Base-by-base conservation (phyloP, 1,140 invertebrate species). In the Microplitis mediator region DNA sequence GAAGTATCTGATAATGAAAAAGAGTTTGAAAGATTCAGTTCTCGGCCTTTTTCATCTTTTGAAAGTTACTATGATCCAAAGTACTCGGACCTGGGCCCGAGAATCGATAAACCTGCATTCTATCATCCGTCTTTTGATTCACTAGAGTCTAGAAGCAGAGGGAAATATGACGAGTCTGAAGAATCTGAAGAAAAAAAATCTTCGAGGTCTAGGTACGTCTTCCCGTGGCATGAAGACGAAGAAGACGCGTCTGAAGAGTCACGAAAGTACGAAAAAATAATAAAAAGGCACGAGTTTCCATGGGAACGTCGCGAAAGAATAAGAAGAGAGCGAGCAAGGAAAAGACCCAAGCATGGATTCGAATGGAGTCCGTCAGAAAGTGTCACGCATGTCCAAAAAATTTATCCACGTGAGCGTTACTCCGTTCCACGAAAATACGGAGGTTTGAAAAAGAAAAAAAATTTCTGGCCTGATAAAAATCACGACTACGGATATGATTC, bases 81-180 rank as follows among this genome's bases (percentile, higher is more conserved):
- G 51, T 84, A 79, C 66, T 51, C 80, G 0, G 73, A 85, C 23
- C 70, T 86, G 8, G 85, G 85, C 0, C 80, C 82, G 0, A 75
- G 85, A 34, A 51, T 86, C 4, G 81, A 82, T 64, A 87, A 86
- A 64, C 80, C 83, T 32, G 72, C 77, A 0, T 85, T 86, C 68
- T 76, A 83, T 62, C 82, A 85, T 76, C 84, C 84, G 0, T 73
- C 65, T 3, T 87, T 86, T 32, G 72, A 75, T 8, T 60, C 77
- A 32, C 75, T 16, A 73, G 74, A 62, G 56, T 61, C 62, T 71
- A 23, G 23, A 52, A 74, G 69, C 75, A 69, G 0, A 75, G 23
- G 1, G 0, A 23, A 23, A 23, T 23, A 23, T 23, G 23, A 23
- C 2, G 69, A 52, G 60, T 75, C 0, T 69, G 73, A 68, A 31